These are phyloP conservation scores for Octopus bimaculoides DNA, from an alignment of 1,140 invertebrate genomes.

Conservation along the genomic window DNA sequence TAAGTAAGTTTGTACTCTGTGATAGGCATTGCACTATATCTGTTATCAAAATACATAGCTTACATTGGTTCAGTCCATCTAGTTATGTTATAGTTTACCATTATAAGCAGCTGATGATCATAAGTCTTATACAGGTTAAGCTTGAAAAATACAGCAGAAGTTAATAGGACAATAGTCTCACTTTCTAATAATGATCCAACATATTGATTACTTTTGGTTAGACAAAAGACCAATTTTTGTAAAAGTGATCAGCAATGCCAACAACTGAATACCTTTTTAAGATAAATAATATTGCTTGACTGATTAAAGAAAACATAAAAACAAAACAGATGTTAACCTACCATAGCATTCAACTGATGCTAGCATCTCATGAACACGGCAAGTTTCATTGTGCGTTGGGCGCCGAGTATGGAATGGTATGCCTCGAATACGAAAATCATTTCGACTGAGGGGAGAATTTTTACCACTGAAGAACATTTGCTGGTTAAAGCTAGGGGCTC, in stretches of 20 bases:
- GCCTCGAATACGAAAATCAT: conserved; percentile 69
- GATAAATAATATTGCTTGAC: no score
- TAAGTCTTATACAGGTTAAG: not conserved
- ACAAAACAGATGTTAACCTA: conserved; percentile 20
- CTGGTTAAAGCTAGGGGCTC: conserved; percentile 74
- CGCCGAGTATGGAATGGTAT: conserved; percentile 81
- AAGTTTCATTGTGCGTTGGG: conserved; percentile 78
- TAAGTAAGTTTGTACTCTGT: no score
- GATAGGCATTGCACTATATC: no score
- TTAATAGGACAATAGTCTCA: not conserved
- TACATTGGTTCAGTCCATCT: no score
- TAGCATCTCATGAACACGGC: conserved; percentile 72
- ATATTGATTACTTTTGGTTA: no score
- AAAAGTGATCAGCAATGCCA: no score
- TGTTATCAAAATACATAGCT: no score
- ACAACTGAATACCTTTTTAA: no score
- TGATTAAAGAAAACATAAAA: no score
- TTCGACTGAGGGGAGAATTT: conserved; percentile 68
- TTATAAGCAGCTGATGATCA: not conserved
- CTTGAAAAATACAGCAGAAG: not conserved
- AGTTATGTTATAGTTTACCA: not conserved
- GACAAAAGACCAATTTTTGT: no score
- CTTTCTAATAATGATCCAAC: no score
- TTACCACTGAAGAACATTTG: conserved; percentile 74
- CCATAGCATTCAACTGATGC: conserved; percentile 74